These are phyloP conservation scores for Zophobas morio DNA, from an alignment of 1,140 invertebrate species.

Conservation along the genomic window DNA sequence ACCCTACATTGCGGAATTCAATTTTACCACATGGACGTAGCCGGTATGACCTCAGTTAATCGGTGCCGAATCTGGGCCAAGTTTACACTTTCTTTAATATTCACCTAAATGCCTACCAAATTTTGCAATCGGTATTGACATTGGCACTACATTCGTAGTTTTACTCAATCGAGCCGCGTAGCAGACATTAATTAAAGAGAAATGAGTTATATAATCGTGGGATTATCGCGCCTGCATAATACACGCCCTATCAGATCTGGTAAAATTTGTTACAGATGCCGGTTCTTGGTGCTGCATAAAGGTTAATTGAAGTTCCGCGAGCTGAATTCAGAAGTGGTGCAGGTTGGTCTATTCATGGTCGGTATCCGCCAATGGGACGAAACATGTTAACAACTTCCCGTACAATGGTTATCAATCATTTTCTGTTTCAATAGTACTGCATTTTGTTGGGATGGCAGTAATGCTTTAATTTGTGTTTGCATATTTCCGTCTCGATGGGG, in stretches of 20 bases:
- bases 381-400: slow-evolving; percentile 21
- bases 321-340: too few species aligned
- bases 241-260: too few species aligned
- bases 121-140: slow-evolving; percentile 40
- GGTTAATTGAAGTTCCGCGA: too few species aligned
- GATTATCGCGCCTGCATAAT: too few species aligned
- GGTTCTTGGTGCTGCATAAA: too few species aligned
- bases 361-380: not conserved
- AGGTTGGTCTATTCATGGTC: not conserved
- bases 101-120: slow-evolving; percentile 37
- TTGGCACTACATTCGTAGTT: slow-evolving; percentile 28
- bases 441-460: slow-evolving; percentile 32
- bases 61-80: slow-evolving; percentile 17
- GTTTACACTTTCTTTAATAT: slow-evolving; percentile 42
- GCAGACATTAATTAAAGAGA: slow-evolving; percentile 21
- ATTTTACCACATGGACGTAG: slow-evolving; percentile 1
- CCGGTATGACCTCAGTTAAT: slow-evolving; percentile 19
- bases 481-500: slow-evolving; percentile 40
- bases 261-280: too few species aligned
- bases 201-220: slow-evolving; percentile 10
- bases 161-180: slow-evolving; percentile 9
- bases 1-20: slow-evolving; percentile 32
- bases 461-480: slow-evolving; percentile 22
- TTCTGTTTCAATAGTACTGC: not conserved
- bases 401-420: slow-evolving; percentile 32